A percentile compares a stretch with the other conserved stretches of the same genome.
phyloP scores from a whole-genome alignment of 2,797 vertebrate genomes.

The Tinamus major region DNA sequence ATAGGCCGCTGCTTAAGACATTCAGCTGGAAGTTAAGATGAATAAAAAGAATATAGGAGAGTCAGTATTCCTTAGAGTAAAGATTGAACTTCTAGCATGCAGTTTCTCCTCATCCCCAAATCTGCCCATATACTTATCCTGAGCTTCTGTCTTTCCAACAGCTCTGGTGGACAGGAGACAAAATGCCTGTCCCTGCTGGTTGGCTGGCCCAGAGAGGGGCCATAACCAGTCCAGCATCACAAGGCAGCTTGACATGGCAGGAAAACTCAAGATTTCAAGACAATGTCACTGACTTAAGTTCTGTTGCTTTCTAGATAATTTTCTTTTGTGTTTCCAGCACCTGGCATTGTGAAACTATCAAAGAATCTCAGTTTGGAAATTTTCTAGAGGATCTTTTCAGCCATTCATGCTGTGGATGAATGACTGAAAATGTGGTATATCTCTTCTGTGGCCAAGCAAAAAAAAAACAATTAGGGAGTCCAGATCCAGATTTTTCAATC shows the following conservation, averaged over 20 bases:
- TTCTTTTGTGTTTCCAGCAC: not conserved
- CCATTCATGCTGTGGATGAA: not conserved
- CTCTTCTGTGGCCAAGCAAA: not conserved
- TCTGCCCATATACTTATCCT: not conserved
- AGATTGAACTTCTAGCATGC: not conserved
- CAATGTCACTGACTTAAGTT: not conserved
- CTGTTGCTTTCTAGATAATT: not conserved
- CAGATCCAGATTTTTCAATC: not conserved
- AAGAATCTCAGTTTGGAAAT: not conserved
- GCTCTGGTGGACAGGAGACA: not conserved
- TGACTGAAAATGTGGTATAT: not conserved
- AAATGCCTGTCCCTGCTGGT: accelerated
- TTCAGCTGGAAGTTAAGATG: not conserved
- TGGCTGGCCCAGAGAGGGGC: not conserved
- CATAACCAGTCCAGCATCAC: not conserved
- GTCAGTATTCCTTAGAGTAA: not conserved
- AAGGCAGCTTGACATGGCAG: not conserved
- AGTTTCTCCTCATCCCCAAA: not conserved
- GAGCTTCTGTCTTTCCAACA: not conserved
- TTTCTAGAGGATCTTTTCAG: not conserved
- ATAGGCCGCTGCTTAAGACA: not conserved
- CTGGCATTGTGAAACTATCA: not conserved
- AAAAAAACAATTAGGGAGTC: not conserved
- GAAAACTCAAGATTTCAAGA: not conserved
- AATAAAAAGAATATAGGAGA: not conserved